These are phyloP conservation scores for Tapera naevia DNA, from an alignment of 2,797 vertebrate species.

Conservation along the genomic window DNA sequence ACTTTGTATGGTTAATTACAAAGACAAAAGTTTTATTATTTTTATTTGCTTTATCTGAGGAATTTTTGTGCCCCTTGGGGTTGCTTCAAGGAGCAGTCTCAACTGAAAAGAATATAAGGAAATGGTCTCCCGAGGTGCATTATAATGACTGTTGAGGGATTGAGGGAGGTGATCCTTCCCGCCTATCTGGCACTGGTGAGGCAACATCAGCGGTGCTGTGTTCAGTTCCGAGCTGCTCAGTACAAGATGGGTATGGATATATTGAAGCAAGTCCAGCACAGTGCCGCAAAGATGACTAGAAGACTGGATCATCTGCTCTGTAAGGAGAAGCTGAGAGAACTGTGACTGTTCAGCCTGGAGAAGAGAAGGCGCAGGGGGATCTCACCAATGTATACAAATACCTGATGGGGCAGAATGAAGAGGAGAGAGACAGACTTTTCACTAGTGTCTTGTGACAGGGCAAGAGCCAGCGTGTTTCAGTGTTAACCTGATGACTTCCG, in stretches of 20 bases:
- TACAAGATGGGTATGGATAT: background rate
- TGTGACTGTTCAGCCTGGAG: too few relatives aligned
- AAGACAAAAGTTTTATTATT: background rate
- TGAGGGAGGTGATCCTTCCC: background rate
- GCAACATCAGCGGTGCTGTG: background rate
- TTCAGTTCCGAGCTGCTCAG: background rate
- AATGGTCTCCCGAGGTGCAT: background rate
- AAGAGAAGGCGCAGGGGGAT: background rate
- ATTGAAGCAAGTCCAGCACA: background rate
- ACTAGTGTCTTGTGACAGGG: background rate
- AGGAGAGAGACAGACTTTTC: background rate
- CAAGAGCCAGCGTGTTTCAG: background rate
- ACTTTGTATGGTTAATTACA: background rate
- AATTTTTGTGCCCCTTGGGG: background rate
- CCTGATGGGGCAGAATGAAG: background rate
- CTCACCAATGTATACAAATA: background rate
- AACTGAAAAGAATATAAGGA: background rate
- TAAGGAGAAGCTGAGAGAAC: too few relatives aligned
- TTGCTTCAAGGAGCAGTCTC: background rate
- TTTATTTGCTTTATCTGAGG: background rate
- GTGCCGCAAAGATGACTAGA: background rate
- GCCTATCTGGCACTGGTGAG: fast-evolving
- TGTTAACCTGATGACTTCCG: background rate
- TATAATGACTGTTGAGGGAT: background rate
- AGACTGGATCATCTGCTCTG: background rate